Base-by-base conservation (phyloP, 1,140 invertebrate genomes). In the Macrosteles quadrilineatus region DNA sequence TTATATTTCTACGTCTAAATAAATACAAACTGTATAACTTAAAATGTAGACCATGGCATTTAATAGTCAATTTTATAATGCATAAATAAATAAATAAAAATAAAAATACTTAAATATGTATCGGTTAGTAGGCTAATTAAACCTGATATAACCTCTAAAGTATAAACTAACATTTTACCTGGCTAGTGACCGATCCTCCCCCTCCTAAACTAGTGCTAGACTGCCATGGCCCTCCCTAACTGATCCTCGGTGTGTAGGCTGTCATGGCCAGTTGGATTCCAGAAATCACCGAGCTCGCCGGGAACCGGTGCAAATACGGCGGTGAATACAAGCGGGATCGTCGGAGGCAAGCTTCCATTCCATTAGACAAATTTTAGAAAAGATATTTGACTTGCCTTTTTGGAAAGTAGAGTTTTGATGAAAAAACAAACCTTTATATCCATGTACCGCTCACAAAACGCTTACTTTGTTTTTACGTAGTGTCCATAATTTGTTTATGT, bases 221-320 rank as follows among this genome's bases (percentile, higher is more conserved):
- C n/a, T n/a, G n/a, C n/a, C n/a, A n/a, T 36, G 32, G 32, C 32
- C n/a, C n/a, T 36, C 32, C 32, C 32, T 36, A 36, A 36, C 32
- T 36, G 4, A 36, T 36, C 32, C 32, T 50, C 47, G 67, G 67
- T 73, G 70, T 72, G 31, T 77, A 95, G 93, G 93, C 93, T 87
- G 93, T 98, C 88, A 98, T 98, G 91, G 95, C 96, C 87, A 97
- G 94, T 89, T 97, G 94, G 93, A 96, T 98, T 86, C 96, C 96
- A 83, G 96, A 98, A 90, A 98, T 98, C 87, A 96, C 94, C 84
- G 95, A 97, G 87, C 92, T 98, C 86, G 92, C 96, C 85, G 95
- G 95, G 83, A 94, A 95, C 87, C 90, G 95, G 83, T 91, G 94
- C 88, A 97, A 97, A 89, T 98, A 97, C 89, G 95, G 95, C 87